A percentile compares a stretch with the other conserved stretches of the same genome.
These are phyloP conservation scores for Spodoptera exigua DNA, from an alignment of 2,888 invertebrate genomes.

Conservation along the genomic window DNA sequence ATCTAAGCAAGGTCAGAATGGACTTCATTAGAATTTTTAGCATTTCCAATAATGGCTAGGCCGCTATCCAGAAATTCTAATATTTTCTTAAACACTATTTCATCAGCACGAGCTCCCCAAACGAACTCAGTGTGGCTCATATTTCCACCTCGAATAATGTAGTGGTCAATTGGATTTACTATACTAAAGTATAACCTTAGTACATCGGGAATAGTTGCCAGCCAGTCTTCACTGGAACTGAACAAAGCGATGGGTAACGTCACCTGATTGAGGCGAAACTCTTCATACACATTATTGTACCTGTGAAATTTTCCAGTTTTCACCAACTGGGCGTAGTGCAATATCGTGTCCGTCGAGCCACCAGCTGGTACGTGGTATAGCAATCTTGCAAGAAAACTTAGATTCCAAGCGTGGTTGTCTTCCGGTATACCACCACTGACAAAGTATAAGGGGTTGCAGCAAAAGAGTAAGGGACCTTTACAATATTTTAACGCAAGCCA, in stretches of 20 bases:
- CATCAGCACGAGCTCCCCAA: constrained; percentile 69
- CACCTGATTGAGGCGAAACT: constrained; percentile 65
- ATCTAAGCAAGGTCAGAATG: constrained; percentile 8
- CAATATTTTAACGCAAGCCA: constrained; percentile 71
- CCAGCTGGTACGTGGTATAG: constrained; percentile 77
- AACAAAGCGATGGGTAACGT: constrained; percentile 73
- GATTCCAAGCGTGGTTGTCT: constrained; percentile 52
- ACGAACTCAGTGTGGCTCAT: constrained; percentile 77
- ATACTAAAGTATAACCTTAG: constrained; percentile 71
- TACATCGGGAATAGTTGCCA: constrained; percentile 71
- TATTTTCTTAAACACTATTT: constrained; percentile 68
- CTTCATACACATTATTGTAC: constrained; percentile 59
- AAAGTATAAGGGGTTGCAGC: constrained; percentile 76
- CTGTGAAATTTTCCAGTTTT: constrained; percentile 74
- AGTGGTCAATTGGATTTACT: constrained; percentile 72
- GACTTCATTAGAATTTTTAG: constrained; percentile 36
- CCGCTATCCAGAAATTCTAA: constrained; percentile 66
- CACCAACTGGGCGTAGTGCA: constrained; percentile 75
- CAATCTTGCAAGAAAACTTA: constrained; percentile 67
- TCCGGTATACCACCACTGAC: constrained; percentile 67
- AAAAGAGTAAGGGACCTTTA: constrained; percentile 65
- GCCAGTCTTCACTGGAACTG: constrained; percentile 74
- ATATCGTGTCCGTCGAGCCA: constrained; percentile 74
- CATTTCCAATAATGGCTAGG: constrained; percentile 23
- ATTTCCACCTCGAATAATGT: constrained; percentile 68